Percentiles rank a stretch among this genome's conserved stretches.
These are phyloP conservation scores for Porites australiensis DNA, from an alignment of 64 coral and sea anemone species.

Conservation along the genomic window DNA sequence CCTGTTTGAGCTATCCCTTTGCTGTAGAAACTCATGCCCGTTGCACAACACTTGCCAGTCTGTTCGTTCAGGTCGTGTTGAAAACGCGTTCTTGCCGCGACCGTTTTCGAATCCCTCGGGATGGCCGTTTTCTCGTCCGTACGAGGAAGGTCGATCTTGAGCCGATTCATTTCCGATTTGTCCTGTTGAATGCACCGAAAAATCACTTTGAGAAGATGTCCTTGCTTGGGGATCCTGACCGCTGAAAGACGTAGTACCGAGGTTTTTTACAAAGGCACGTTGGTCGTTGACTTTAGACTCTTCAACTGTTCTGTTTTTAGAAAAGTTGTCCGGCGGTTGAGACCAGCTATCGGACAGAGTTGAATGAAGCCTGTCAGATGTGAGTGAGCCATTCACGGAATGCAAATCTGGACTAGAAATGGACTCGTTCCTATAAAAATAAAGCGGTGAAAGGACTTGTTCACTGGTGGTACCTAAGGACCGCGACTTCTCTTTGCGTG, in stretches of 20 bases:
- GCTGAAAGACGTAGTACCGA: not conserved
- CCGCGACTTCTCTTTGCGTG: not conserved
- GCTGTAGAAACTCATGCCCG: constrained; percentile 43
- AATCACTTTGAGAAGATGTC: not conserved
- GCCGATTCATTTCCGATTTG: not conserved
- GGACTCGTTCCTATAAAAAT: constrained; percentile 14
- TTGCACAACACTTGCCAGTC: constrained; percentile 60
- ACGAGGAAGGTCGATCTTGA: not conserved
- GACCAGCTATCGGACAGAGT: constrained; percentile 3
- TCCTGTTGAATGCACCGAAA: not conserved
- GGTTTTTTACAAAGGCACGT: not conserved
- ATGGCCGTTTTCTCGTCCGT: not conserved
- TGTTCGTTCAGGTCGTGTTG: constrained; percentile 10
- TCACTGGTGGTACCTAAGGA: not conserved
- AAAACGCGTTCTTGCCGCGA: not conserved
- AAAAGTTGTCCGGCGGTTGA: not conserved
- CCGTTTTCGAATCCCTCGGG: not conserved
- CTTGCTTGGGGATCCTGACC: not conserved
- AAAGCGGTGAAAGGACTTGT: not conserved
- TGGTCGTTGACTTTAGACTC: not conserved
- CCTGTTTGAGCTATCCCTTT: constrained; percentile 19
- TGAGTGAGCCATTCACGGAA: constrained; percentile 6
- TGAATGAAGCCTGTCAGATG: not conserved
- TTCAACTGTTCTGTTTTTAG: not conserved
- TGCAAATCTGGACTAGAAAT: constrained; percentile 36